A percentile compares a stretch with the other conserved stretches of the same genome.
phyloP scores from a whole-genome alignment of 2,797 vertebrate genomes.

The Microctenopoma stevenorrisi region DNA sequence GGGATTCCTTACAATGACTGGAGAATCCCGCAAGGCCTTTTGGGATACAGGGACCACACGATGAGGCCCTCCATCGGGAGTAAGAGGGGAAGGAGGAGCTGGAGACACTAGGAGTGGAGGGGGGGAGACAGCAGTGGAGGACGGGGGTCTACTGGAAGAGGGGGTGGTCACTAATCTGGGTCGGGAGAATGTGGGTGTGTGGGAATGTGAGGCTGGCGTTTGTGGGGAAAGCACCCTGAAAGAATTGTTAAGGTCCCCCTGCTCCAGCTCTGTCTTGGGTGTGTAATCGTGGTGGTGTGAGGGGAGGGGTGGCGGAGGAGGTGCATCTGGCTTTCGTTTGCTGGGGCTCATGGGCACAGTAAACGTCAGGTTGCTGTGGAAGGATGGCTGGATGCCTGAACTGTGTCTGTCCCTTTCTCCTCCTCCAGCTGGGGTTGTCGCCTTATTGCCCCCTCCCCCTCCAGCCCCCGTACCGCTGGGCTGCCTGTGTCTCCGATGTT shows the following conservation, averaged over 20 bases:
- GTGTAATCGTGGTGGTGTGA: slow-evolving; percentile 88
- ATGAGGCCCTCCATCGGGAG: slow-evolving; percentile 85
- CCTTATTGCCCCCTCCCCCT: slow-evolving; percentile 75
- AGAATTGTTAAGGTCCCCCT: slow-evolving; percentile 79
- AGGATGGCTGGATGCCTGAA: slow-evolving; percentile 85
- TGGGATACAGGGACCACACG: slow-evolving; percentile 84
- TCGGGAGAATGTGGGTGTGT: slow-evolving; percentile 77
- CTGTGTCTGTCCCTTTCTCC: slow-evolving; percentile 87
- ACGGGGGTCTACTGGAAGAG: slow-evolving; percentile 77
- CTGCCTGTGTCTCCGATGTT: slow-evolving; percentile 87
- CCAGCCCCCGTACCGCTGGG: slow-evolving; percentile 86
- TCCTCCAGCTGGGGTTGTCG: slow-evolving; percentile 78
- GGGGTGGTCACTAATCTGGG: slow-evolving; percentile 73
- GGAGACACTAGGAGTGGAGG: slow-evolving; percentile 86
- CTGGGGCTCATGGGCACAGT: slow-evolving; percentile 93
- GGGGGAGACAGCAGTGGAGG: slow-evolving; percentile 84
- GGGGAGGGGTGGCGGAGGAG: slow-evolving; percentile 79
- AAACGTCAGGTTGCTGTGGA: slow-evolving; percentile 90
- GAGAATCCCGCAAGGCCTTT: slow-evolving; percentile 88
- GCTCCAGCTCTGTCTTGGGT: slow-evolving; percentile 81
- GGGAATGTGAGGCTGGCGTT: slow-evolving; percentile 75
- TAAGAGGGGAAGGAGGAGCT: slow-evolving; percentile 86
- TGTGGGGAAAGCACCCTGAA: slow-evolving; percentile 87
- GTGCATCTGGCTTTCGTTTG: slow-evolving; percentile 87
- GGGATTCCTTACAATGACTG: slow-evolving; percentile 92